A percentile compares a stretch with the other conserved stretches of the same genome.
phyloP scores from a whole-genome alignment of 2,113 vertebrate genomes.

The Nymphicus hollandicus region DNA sequence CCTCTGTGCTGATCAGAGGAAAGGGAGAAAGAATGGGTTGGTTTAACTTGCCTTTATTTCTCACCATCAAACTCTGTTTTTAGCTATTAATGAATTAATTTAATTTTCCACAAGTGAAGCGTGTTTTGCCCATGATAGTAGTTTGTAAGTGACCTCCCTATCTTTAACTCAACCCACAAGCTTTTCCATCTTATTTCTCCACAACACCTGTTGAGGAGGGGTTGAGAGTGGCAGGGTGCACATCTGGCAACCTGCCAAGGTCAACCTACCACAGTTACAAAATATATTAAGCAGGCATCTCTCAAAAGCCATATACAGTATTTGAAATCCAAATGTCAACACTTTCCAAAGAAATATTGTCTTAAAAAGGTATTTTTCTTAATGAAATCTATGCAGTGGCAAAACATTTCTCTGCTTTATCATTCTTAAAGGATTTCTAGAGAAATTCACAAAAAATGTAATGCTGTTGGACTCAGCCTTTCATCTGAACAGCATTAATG shows the following conservation, averaged over 20 bases:
- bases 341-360: not conserved
- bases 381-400: not conserved
- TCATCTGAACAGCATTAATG: not conserved
- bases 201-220: rapidly evolving
- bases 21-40: not conserved
- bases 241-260: not conserved
- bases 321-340: not conserved
- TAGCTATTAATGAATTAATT: not conserved
- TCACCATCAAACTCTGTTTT: not conserved
- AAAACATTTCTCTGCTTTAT: not conserved
- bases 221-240: not conserved
- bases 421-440: not conserved
- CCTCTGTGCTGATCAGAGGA: not conserved
- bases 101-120: not conserved
- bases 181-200: not conserved
- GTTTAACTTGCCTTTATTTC: not conserved
- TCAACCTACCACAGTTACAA: not conserved
- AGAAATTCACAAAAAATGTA: not conserved
- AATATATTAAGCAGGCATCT: not conserved
- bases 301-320: not conserved
- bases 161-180: rapidly evolving
- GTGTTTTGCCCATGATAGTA: not conserved
- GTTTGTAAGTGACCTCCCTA: not conserved
- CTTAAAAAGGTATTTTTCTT: not conserved
- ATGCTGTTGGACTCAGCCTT: not conserved